Percentiles rank a stretch among this genome's conserved stretches.
phyloP scores from a whole-genome alignment of 1,140 invertebrate genomes.

The Chironomus tepperi region DNA sequence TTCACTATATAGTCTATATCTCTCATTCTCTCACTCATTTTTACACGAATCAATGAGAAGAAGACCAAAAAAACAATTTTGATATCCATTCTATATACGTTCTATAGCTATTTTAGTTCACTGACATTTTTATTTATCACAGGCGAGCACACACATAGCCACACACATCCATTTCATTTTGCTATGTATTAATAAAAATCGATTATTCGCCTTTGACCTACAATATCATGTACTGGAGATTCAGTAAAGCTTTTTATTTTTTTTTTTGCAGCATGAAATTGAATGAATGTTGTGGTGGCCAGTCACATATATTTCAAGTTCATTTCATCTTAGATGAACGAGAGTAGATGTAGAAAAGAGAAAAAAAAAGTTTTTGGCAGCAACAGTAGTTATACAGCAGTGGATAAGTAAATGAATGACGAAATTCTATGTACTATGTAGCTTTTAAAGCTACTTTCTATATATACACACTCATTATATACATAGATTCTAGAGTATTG shows the following conservation, averaged over 20 bases:
- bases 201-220: constrained; percentile 23
- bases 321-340: neutral
- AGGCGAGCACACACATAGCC: neutral
- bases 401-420: no score
- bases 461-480: no score
- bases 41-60: constrained; percentile 1
- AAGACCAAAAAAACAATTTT: neutral
- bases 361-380: no score
- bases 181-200: constrained; percentile 22
- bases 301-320: constrained; percentile 13
- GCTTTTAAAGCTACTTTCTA: no score
- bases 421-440: no score
- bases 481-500: no score
- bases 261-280: neutral
- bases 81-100: neutral
- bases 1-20: no score
- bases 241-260: neutral
- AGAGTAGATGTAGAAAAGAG: no score
- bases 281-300: neutral
- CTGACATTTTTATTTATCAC: constrained; percentile 18
- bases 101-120: constrained; percentile 21
- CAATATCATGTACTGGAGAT: constrained; percentile 19
- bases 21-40: neutral
- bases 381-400: no score
- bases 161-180: neutral